Evolutionary conservation across 2,888 invertebrate species (phyloP).

Genomic region (Eilema depressum): DNA sequence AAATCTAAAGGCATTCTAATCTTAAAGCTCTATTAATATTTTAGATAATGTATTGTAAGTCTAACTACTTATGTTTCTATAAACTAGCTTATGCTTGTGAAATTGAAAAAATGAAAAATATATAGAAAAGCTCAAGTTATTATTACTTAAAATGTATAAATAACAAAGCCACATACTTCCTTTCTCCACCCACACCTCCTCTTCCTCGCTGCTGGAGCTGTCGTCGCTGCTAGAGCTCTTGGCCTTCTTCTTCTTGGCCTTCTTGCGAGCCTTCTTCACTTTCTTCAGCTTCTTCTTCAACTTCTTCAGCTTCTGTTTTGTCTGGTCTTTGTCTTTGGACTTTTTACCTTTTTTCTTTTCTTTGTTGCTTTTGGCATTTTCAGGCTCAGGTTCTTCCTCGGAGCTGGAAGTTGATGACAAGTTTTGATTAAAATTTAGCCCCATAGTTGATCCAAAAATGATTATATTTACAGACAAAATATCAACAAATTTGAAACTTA

Average conservation of each 20-base stretch:
- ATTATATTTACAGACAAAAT: neutral
- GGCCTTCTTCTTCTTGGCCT: constrained; percentile 81
- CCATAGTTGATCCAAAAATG: neutral
- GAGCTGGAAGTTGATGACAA: constrained; percentile 64
- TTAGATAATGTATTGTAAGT: no score
- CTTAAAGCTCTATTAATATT: no score
- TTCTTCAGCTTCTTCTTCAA: constrained; percentile 84
- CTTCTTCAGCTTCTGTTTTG: constrained; percentile 87
- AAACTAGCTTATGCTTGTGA: no score
- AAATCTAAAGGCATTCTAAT: no score
- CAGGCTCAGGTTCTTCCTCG: constrained; percentile 79
- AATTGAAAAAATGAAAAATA: no score
- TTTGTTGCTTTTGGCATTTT: constrained; percentile 70
- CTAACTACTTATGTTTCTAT: no score
- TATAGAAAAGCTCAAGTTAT: neutral
- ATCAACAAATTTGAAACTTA: no score
- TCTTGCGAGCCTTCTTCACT: constrained; percentile 84
- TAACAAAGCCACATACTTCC: constrained; percentile 70
- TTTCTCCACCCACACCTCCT: constrained; percentile 91
- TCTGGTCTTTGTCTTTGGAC: constrained; percentile 77
- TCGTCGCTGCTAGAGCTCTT: constrained; percentile 75
- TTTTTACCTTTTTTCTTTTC: constrained; percentile 81
- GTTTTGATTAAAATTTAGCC: neutral
- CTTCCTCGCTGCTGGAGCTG: constrained; percentile 76
- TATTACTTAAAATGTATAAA: neutral